Percentiles rank a stretch among this genome's conserved stretches.
These are phyloP conservation scores for Brienomyrus longianalis DNA, from an alignment of 2,113 vertebrate genomes.

Conservation along the genomic window DNA sequence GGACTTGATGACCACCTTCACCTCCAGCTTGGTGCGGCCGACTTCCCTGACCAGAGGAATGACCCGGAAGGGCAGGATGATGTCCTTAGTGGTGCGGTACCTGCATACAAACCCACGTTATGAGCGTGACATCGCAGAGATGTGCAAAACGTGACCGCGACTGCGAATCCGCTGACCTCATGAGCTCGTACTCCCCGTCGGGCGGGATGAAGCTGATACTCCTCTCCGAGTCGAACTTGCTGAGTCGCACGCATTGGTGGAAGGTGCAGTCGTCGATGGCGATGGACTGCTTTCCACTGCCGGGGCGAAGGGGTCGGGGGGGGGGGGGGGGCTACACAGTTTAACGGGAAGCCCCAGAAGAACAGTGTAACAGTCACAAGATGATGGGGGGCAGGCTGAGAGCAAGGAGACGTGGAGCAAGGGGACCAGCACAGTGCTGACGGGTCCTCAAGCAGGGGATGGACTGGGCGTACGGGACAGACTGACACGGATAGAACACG, in stretches of 20 bases:
- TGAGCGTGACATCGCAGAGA: neutral
- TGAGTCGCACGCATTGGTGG: slow-evolving; percentile 97
- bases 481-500: neutral
- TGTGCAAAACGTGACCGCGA: neutral
- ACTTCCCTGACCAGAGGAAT: slow-evolving; percentile 95
- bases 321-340: neutral
- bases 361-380: neutral
- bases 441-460: neutral
- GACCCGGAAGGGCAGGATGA: slow-evolving; percentile 95
- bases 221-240: slow-evolving; percentile 97
- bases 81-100: slow-evolving; percentile 98
- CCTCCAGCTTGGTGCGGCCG: slow-evolving; percentile 94
- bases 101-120: slow-evolving; percentile 49
- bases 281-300: slow-evolving; percentile 94
- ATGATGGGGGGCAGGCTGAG: neutral
- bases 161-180: slow-evolving; percentile 67
- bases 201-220: slow-evolving; percentile 99
- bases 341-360: neutral
- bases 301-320: slow-evolving; percentile 23
- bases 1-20: slow-evolving; percentile 98
- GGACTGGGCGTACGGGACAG: neutral
- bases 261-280: slow-evolving; percentile 99
- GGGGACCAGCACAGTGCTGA: neutral
- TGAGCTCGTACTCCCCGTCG: slow-evolving; percentile 96
- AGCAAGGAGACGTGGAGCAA: neutral